Base-by-base conservation (phyloP, 2,888 invertebrate genomes). In the Tineola bisselliella region DNA sequence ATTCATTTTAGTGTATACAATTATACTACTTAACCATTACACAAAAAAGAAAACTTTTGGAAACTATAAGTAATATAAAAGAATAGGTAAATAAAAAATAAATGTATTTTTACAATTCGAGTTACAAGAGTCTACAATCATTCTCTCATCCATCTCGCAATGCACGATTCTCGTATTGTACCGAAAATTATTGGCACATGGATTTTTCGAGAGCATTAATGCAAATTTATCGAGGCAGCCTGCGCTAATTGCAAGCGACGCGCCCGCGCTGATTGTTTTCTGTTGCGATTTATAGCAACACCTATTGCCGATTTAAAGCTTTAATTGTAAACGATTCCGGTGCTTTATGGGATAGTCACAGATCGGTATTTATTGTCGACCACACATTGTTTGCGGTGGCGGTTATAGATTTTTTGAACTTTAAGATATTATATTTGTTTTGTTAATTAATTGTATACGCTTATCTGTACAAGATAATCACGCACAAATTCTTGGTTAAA, bases 241-340 rank as follows among this genome's bases (percentile, higher is more conserved):
- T 77, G 80, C 82, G 87, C 87, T 86, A 87, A 87, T 87, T 82
- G 87, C 84, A 74, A 79, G 69, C 84, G 81, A 83, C 83, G 83
- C 80, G 81, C 71, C 74, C 77, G 68, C 83, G 86, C 81, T 87
- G 87, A 87, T 87, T 87, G 87, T 87, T 87, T 86, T 81, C 84
- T 79, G 79, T 71, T 75, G 76, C 81, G 74, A 87, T 87, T 87
- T 87, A 87, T 87, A 81, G 84, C 87, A 86, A 86, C 87, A 86
- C 87, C 87, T 86, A 86, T 86, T 84, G 86, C 86, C 86, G 86
- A 86, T 87, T 86, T 86, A 86, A 87, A 81, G 86, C 81, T 81
- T 86, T 86, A 87, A 87, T 87, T 86, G 86, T 84, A 83, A 86
- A 83, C 86, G 84, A 84, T 86, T 82, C 82, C 74, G 78, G 81